Evolutionary conservation across 2,888 invertebrate genomes (phyloP), one percentile per base, ranked within the genome.

Genomic region (Galeopsomyia nigrocyanea): DNA sequence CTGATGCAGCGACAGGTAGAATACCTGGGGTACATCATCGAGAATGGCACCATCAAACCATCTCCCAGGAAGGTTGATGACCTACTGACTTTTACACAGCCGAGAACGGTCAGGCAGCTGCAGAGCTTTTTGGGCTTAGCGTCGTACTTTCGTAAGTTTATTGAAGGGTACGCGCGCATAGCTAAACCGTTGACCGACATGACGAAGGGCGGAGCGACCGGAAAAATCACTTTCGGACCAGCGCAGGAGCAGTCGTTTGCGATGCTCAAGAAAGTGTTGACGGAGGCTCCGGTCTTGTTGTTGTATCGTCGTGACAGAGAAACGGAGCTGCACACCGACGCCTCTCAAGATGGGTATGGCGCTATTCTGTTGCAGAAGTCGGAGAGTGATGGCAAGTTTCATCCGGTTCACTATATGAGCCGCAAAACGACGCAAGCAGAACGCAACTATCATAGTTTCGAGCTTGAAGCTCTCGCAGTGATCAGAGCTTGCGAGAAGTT

Each of bases 11-110:
- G 6, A 16, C 14, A 10, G 14, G 46, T 69, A 0, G 69, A 69
- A 46, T 69, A 55, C 31, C n/a, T 69, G 13, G 69, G 69, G 0
- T 22, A 69, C 16, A 26, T 63, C 19, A 17, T 69, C 14, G 19
- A 67, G 19, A 19, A 26, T 17, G 67, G 57, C 3, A 19, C n/a
- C 16, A 58, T 58, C 21, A 3, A 16, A 19, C 65, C 55, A 46
- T 51, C 65, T 1, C 55, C 65, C 1, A n/a, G 21, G 5, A 65
- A 65, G 17, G 16, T 31, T 1, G 65, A 21, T 21, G 55, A 19
- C 6, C 26, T 64, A 2, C 14, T 51, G 10, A 26, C 13, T 26
- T 65, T 16, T 17, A 17, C 17, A 3, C 13, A 65, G 39, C 65
- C 65, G 16, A 26, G 6, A 1, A 53, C 55, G 2, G 14, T 1